Evolutionary conservation across 1,140 invertebrate genomes (phyloP).

Genomic region (Thaumatotibia leucotreta): DNA sequence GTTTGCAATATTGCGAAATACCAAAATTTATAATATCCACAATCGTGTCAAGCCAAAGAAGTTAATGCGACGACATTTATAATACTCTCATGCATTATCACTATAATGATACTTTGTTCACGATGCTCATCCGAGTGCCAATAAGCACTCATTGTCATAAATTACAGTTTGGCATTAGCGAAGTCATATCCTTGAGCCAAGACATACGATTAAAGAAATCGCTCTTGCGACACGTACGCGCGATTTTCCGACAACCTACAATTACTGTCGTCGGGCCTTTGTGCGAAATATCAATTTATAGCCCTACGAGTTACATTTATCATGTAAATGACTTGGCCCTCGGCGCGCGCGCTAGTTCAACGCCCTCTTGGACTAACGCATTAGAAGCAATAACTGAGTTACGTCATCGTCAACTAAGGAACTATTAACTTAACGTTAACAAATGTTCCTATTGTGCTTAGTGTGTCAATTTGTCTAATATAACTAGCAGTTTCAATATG

Average conservation of each 20-base stretch:
- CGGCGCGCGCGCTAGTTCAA: conserved; percentile 9
- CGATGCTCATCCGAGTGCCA: neutral
- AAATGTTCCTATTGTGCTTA: neutral
- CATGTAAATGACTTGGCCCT: conserved; percentile 17
- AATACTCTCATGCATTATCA: neutral
- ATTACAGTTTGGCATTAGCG: conserved; percentile 41
- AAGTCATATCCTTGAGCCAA: conserved; percentile 40
- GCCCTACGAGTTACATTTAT: conserved; percentile 22
- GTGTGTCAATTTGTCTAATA: neutral
- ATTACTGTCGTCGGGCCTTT: conserved; percentile 50
- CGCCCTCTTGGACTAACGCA: conserved; percentile 7
- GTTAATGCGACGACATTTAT: neutral
- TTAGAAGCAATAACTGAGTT: conserved; percentile 3
- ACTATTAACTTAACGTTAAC: conserved; percentile 8
- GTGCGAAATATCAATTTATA: conserved; percentile 42
- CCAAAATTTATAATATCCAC: conserved; percentile 41
- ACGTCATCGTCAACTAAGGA: neutral
- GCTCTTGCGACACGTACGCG: conserved; percentile 39
- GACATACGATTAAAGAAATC: conserved; percentile 47
- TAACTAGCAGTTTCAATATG: neutral
- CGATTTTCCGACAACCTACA: conserved; percentile 39
- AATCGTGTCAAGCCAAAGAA: neutral
- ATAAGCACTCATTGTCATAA: conserved; percentile 34
- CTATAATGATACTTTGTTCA: neutral
- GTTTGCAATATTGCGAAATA: conserved; percentile 54